Percentiles rank a stretch among this genome's conserved stretches.
phyloP scores from a whole-genome alignment of 2,797 vertebrate species.

The Cirrhinus molitorella region DNA sequence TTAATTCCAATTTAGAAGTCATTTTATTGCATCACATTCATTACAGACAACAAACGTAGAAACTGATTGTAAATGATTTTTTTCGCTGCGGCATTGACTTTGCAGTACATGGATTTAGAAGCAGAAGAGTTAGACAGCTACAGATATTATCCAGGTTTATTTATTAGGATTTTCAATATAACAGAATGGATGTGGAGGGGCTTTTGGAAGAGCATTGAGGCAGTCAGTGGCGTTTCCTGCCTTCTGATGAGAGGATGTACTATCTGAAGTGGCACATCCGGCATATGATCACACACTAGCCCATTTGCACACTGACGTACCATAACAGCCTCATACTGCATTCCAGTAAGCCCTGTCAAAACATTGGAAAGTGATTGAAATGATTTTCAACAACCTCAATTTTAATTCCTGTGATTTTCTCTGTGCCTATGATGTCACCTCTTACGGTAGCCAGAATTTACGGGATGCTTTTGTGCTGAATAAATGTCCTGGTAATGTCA shows the following conservation, averaged over 20 bases:
- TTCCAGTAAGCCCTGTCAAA: slow-evolving; percentile 49
- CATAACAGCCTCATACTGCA: slow-evolving; percentile 20
- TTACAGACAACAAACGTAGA: neutral
- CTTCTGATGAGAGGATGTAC: slow-evolving; percentile 63
- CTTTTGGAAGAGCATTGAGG: slow-evolving; percentile 49
- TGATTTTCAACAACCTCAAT: neutral
- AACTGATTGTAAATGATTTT: neutral
- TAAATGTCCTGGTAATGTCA: slow-evolving; percentile 1
- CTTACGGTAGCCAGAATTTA: neutral
- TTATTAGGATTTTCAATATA: neutral
- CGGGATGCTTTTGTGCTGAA: neutral
- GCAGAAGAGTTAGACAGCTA: neutral
- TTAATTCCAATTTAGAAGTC: neutral
- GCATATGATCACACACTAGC: slow-evolving; percentile 52
- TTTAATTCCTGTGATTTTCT: neutral
- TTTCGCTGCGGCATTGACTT: neutral
- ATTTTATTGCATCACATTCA: neutral
- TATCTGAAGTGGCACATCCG: slow-evolving; percentile 73
- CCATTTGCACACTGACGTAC: slow-evolving; percentile 29
- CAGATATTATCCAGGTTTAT: neutral
- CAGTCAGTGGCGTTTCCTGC: slow-evolving; percentile 64
- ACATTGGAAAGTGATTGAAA: slow-evolving; percentile 3
- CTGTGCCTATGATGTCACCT: neutral
- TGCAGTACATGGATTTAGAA: neutral
- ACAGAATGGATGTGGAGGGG: neutral